Percentiles rank a stretch among this genome's conserved stretches.
phyloP scores from a whole-genome alignment of 2,797 vertebrate genomes.

The Sus cebifrons region DNA sequence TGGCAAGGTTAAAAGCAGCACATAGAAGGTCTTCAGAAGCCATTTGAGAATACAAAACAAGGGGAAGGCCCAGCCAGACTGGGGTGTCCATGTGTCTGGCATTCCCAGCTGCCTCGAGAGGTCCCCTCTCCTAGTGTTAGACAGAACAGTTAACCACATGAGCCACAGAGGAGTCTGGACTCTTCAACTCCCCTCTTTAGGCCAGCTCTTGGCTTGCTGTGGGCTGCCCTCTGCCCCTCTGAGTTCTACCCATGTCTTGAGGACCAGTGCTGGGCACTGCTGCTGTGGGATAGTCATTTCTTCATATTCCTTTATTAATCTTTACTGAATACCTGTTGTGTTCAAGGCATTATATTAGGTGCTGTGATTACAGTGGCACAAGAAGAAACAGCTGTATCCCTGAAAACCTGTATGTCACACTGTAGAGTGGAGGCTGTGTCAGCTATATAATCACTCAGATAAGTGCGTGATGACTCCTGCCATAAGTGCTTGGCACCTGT shows the following conservation, averaged over 20 bases:
- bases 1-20: background rate
- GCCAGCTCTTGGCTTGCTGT: background rate
- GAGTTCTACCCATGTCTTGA: background rate
- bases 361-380: background rate
- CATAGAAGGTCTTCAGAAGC: background rate
- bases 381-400: background rate
- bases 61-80: background rate
- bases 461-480: background rate
- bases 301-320: background rate
- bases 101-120: background rate
- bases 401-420: background rate
- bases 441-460: background rate
- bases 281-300: background rate
- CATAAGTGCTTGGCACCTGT: background rate
- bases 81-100: background rate
- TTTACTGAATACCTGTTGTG: no score
- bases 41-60: background rate
- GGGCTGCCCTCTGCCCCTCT: background rate
- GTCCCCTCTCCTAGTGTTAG: background rate
- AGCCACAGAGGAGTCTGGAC: background rate
- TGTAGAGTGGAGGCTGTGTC: background rate
- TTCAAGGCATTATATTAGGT: background rate
- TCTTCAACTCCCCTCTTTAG: background rate
- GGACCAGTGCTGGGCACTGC: background rate
- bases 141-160: background rate